Evolutionary conservation across 2,888 invertebrate genomes (phyloP).

Genomic region (Euphydryas editha): DNA sequence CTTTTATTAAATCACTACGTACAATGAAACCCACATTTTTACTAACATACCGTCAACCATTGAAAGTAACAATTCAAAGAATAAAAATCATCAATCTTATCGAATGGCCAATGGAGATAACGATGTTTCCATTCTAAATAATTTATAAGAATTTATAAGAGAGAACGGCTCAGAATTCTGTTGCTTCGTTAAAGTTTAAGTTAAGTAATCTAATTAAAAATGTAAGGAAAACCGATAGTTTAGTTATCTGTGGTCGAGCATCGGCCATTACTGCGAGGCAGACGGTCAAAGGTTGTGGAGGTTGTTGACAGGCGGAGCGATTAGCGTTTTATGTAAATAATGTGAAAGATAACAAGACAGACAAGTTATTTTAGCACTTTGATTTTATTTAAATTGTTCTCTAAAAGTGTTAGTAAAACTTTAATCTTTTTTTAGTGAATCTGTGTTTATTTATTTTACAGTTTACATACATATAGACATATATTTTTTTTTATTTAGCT

Average conservation of each 20-base stretch:
- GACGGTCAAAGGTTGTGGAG: slow-evolving; percentile 62
- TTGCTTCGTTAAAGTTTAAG: slow-evolving; percentile 43
- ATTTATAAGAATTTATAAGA: slow-evolving; percentile 35
- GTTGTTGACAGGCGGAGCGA: slow-evolving; percentile 48
- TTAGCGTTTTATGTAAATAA: slow-evolving; percentile 30
- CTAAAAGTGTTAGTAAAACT: too few relatives aligned
- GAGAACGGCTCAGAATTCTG: slow-evolving; percentile 38
- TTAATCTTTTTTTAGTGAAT: too few relatives aligned
- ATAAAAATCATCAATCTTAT: slow-evolving; percentile 23
- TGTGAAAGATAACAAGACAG: background rate
- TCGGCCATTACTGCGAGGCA: slow-evolving; percentile 64
- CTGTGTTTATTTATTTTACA: too few relatives aligned
- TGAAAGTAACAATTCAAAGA: slow-evolving; percentile 7
- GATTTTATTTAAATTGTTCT: too few relatives aligned
- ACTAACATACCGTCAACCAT: background rate
- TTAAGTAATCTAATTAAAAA: slow-evolving; percentile 68
- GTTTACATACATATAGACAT: too few relatives aligned
- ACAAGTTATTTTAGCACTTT: too few relatives aligned
- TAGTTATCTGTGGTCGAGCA: slow-evolving; percentile 59
- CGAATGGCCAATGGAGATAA: slow-evolving; percentile 28
- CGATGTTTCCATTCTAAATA: slow-evolving; percentile 22
- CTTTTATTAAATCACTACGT: background rate
- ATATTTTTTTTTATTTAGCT: too few relatives aligned
- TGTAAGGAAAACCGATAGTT: slow-evolving; percentile 61
- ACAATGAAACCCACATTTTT: slow-evolving; percentile 7